Base-by-base conservation (phyloP, 2,113 vertebrate genomes). In the Peromyscus californicus region DNA sequence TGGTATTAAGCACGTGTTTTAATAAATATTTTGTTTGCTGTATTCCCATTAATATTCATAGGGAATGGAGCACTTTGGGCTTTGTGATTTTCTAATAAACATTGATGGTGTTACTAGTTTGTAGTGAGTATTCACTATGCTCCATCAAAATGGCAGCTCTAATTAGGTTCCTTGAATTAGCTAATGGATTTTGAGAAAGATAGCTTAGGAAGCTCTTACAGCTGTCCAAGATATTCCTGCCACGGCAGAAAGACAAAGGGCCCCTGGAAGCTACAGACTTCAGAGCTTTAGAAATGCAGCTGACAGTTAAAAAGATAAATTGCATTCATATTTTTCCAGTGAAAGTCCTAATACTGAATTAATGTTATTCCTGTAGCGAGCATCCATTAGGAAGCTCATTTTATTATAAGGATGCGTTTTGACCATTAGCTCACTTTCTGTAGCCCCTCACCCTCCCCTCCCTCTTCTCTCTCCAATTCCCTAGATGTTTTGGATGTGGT, bases 71-170 rank as follows among this genome's bases (percentile, higher is more conserved):
- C 97, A 98, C 98, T 98, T 98, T 97, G 97, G 98, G 98, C 98
- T 98, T 98, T 98, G 97, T 97, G 98, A 98, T 99, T 98, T 88
- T 99, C 98, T 99, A 99, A 99, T 99, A 99, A 99, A 99, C 99
- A 99, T 99, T 99, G 99, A 99, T 99, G 98, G 99, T 99, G 99
- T 99, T 99, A 99, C 99, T 99, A 99, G 99, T 99, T 99, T 99
- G 98, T 99, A 99, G 98, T 98, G 98, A 98, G 98, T 97, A 98
- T 99, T 99, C 98, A 97, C 96, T 98, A 98, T 98, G 98, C 99
- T 99, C 99, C 99, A 99, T 99, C 99, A 99, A 99, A 99, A 99
- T 99, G 99, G 99, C 99, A 99, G 99, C 98, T 98, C 98, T 99
- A 99, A 99, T 99, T 99, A 99, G 98, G 98, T 99, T 99, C 99